Evolutionary conservation across 2,797 vertebrate genomes (phyloP).

Genomic region (Cossypha dichroa): DNA sequence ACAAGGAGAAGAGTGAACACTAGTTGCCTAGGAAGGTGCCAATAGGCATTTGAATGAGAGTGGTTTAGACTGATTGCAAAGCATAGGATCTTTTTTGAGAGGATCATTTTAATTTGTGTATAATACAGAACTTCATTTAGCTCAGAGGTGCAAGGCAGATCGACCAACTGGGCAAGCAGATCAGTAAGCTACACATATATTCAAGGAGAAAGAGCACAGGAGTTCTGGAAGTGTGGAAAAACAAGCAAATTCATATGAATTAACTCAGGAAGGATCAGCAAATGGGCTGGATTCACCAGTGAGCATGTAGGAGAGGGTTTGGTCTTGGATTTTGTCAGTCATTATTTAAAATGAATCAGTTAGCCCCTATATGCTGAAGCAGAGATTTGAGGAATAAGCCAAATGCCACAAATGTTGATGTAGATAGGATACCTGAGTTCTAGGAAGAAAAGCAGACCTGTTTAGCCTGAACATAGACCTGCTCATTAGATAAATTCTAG

Average conservation of each 20-base stretch:
- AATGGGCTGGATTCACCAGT: not conserved
- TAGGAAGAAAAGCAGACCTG: not conserved
- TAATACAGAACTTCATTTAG: not conserved
- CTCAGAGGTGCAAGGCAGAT: not conserved
- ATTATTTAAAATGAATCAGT: not conserved
- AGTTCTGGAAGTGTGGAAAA: not conserved
- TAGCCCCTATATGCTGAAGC: not conserved
- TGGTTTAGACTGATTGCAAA: not conserved
- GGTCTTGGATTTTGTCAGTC: not conserved
- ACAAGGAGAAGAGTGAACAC: not conserved
- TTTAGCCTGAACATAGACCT: not conserved
- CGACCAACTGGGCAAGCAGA: not conserved
- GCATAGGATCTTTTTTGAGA: not conserved
- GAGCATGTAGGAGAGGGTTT: not conserved
- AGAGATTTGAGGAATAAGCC: not conserved
- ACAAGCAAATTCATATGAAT: not conserved
- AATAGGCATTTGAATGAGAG: not conserved
- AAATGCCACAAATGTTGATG: not conserved
- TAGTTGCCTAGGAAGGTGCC: not conserved
- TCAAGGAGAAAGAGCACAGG: not conserved
- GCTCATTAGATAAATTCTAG: not conserved
- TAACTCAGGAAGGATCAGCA: not conserved
- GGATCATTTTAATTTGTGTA: not conserved
- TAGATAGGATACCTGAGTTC: not conserved
- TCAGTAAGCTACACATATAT: not conserved